A percentile compares a stretch with the other conserved stretches of the same genome.
These are phyloP conservation scores for Acrobasis repandana DNA, from an alignment of 2,888 invertebrate species.

Conservation along the genomic window DNA sequence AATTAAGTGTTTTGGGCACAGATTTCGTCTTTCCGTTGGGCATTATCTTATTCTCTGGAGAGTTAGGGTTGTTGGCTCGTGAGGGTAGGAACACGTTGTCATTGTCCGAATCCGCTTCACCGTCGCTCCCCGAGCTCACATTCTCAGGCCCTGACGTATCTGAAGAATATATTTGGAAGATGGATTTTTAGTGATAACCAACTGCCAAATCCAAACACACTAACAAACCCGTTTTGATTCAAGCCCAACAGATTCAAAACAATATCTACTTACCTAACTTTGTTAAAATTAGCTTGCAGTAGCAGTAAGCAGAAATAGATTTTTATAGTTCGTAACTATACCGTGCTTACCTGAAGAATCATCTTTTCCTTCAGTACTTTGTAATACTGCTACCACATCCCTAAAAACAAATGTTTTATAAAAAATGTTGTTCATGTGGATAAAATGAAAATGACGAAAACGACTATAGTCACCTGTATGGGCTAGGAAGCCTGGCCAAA, in stretches of 20 bases:
- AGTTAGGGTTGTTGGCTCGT: slow-evolving; percentile 62
- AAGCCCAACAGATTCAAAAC: not conserved
- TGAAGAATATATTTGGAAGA: slow-evolving; percentile 32
- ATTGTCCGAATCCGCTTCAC: slow-evolving; percentile 75
- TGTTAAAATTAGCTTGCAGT: too few relatives aligned
- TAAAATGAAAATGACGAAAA: too few relatives aligned
- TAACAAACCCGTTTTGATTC: not conserved
- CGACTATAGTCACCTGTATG: slow-evolving; percentile 83
- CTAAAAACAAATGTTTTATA: slow-evolving; percentile 70
- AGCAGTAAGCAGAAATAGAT: not conserved
- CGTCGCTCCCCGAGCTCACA: slow-evolving; percentile 74
- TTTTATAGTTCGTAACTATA: not conserved
- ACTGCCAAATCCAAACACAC: not conserved
- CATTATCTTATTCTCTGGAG: slow-evolving; percentile 47
- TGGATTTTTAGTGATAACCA: not conserved
- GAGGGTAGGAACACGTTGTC: slow-evolving; percentile 77
- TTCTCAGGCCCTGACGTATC: slow-evolving; percentile 87
- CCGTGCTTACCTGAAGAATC: slow-evolving; percentile 72
- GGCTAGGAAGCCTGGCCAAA: slow-evolving; percentile 91
- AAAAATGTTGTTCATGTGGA: too few relatives aligned
- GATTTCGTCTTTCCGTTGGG: slow-evolving; percentile 56
- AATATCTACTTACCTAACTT: not conserved
- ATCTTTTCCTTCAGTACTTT: slow-evolving; percentile 85
- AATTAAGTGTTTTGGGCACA: slow-evolving; percentile 73
- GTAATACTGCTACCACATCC: slow-evolving; percentile 87